Percentiles rank a stretch among this genome's conserved stretches.
These are phyloP conservation scores for Drosophila recens DNA, from an alignment of 2,888 invertebrate genomes.

Conservation along the genomic window DNA sequence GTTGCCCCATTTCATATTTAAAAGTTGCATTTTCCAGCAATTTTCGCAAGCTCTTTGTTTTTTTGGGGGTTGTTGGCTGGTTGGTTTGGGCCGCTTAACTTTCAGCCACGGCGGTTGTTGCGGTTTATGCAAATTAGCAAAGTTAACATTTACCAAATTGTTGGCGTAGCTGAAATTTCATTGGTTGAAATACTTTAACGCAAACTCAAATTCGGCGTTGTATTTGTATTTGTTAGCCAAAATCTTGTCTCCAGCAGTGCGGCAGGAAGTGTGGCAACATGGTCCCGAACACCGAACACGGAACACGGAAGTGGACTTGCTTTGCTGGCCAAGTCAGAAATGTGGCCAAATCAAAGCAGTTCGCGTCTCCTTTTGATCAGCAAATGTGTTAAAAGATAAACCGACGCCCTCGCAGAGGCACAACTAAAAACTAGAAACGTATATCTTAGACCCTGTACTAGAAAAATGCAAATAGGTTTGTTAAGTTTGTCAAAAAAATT, in stretches of 20 bases:
- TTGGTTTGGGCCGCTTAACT: constrained; percentile 48
- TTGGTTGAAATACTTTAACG: constrained; percentile 26
- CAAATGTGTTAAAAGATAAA: constrained; percentile 67
- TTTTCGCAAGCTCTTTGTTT: constrained; percentile 46
- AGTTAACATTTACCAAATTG: constrained; percentile 80
- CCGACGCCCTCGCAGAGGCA: constrained; percentile 22
- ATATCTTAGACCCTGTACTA: background rate
- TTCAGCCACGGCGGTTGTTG: constrained; percentile 69
- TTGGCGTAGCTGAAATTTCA: constrained; percentile 62
- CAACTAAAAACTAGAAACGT: background rate
- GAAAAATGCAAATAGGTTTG: background rate
- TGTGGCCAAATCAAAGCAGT: constrained; percentile 67
- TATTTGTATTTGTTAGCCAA: constrained; percentile 41
- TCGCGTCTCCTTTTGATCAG: constrained; percentile 72
- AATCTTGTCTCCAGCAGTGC: constrained; percentile 24
- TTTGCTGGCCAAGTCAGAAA: constrained; percentile 23
- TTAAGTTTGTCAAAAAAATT: background rate
- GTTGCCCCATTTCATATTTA: constrained; percentile 25
- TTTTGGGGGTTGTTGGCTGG: background rate
- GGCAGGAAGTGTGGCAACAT: constrained; percentile 32
- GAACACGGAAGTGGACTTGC: constrained; percentile 61
- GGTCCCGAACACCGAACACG: constrained; percentile 55
- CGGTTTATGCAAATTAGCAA: constrained; percentile 82
- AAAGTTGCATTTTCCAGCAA: constrained; percentile 73
- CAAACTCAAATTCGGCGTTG: background rate